A percentile compares a stretch with the other conserved stretches of the same genome.
Conservation (phyloP, 2,113 vertebrate species). For the Gallinago paraguaiae region DNA sequence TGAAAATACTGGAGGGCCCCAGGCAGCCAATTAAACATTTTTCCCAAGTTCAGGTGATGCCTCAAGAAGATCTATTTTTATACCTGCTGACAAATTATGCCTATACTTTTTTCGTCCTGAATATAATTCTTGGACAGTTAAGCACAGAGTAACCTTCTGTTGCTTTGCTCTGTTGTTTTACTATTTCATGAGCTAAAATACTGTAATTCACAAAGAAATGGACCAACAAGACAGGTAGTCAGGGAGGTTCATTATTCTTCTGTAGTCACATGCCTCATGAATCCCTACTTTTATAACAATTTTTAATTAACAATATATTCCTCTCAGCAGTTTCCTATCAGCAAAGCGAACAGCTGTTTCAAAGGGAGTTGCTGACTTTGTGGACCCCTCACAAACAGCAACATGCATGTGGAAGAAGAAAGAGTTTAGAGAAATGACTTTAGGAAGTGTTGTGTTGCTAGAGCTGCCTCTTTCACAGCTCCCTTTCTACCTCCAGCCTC, state of each 20-base stretch:
- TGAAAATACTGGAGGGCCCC: background rate
- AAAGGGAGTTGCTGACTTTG: background rate
- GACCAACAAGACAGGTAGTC: background rate
- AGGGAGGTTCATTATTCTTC: background rate
- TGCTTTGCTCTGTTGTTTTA: constrained; percentile 4
- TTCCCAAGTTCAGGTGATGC: constrained; percentile 19
- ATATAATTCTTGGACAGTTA: constrained; percentile 18
- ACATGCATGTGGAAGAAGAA: background rate
- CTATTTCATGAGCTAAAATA: constrained; percentile 3
- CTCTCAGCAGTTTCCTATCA: background rate
- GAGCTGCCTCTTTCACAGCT: background rate
- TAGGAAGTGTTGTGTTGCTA: background rate
- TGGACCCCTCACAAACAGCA: background rate
- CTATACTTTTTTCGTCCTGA: background rate
- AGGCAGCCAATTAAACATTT: constrained; percentile 20
- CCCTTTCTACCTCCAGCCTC: background rate
- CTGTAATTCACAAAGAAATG: constrained; percentile 19
- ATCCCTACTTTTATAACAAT: background rate
- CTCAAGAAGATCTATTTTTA: constrained; percentile 37
- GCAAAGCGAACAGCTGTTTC: background rate
- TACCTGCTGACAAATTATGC: constrained; percentile 30
- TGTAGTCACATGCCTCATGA: background rate
- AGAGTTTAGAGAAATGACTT: background rate
- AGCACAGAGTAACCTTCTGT: background rate
- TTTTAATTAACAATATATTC: constrained; percentile 49